Evolutionary conservation across 2,113 vertebrate genomes (phyloP).

Genomic region (Atractosteus spatula): DNA sequence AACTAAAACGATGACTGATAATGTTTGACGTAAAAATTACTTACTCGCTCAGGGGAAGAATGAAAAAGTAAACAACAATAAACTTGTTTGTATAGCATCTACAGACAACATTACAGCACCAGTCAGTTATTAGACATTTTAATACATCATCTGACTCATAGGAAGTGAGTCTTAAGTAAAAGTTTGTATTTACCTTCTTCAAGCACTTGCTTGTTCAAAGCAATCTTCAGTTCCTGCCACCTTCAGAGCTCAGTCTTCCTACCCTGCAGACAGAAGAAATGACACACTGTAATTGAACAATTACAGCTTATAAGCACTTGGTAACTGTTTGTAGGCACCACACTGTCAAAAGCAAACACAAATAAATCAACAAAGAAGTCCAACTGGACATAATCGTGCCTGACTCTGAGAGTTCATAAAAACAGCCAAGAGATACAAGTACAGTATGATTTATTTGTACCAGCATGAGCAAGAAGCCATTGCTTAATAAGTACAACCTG

Average conservation of each 20-base stretch:
- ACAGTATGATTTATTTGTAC: conserved; percentile 36
- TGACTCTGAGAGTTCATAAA: conserved; percentile 57
- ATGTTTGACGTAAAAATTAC: conserved; percentile 23
- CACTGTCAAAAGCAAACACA: conserved; percentile 44
- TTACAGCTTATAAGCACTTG: conserved; percentile 22
- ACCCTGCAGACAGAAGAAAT: conserved; percentile 79
- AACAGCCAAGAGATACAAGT: conserved; percentile 47
- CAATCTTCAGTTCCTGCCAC: conserved; percentile 83
- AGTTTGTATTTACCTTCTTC: conserved; percentile 81
- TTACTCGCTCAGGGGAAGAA: conserved; percentile 2
- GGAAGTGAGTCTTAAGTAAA: conserved; percentile 44
- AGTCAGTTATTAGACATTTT: conserved; percentile 57
- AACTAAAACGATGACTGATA: conserved; percentile 3
- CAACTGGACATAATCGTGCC: conserved; percentile 42
- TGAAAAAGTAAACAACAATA: conserved; percentile 20
- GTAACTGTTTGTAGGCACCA: conserved; percentile 46
- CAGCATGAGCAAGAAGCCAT: conserved; percentile 34
- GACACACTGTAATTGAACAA: conserved; percentile 61
- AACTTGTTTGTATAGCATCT: conserved; percentile 29
- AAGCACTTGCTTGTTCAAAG: conserved; percentile 79
- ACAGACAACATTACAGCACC: conserved; percentile 44
- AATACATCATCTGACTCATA: conserved; percentile 30
- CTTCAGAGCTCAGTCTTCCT: conserved; percentile 79
- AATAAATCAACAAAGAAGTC: conserved; percentile 52
- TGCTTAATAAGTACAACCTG: conserved; percentile 3